A percentile compares a stretch with the other conserved stretches of the same genome.
Conservation (phyloP, 2,888 invertebrate genomes). For the Drosophila pegasa region DNA sequence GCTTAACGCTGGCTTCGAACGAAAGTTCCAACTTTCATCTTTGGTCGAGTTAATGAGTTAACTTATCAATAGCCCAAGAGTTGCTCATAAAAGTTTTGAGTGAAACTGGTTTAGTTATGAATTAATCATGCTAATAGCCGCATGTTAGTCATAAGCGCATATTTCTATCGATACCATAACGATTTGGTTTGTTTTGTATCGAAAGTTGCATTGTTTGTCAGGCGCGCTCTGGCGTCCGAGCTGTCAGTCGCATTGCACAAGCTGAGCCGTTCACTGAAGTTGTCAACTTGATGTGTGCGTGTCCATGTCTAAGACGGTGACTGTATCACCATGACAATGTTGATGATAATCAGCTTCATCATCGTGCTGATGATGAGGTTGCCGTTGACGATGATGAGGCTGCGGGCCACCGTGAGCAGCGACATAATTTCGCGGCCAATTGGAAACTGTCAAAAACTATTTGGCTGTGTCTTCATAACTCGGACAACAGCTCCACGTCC, state of each 20-base stretch:
- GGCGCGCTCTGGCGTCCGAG: constrained; percentile 4
- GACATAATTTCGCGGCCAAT: constrained; percentile 60
- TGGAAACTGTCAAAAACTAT: constrained; percentile 73
- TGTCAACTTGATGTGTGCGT: constrained; percentile 42
- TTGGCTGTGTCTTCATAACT: constrained; percentile 76
- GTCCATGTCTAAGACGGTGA: constrained; percentile 27
- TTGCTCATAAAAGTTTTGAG: neutral
- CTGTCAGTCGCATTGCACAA: constrained; percentile 31
- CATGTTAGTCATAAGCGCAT: constrained; percentile 1
- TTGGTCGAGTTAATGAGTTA: too few relatives aligned
- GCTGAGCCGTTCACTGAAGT: constrained; percentile 30
- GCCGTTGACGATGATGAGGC: neutral
- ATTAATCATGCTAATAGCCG: constrained; percentile 1
- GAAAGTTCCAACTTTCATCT: constrained; percentile 4
- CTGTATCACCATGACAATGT: constrained; percentile 7
- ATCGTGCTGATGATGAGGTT: neutral
- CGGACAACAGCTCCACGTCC: constrained; percentile 39
- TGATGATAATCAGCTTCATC: constrained; percentile 3
- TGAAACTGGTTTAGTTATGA: neutral
- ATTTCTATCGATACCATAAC: neutral
- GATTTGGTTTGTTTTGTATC: constrained; percentile 7
- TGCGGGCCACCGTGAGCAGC: constrained; percentile 51
- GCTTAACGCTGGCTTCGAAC: constrained; percentile 14
- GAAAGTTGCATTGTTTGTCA: constrained; percentile 6
- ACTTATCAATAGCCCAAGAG: neutral